A percentile compares a stretch with the other conserved stretches of the same genome.
Evolutionary conservation across 2,888 invertebrate species (phyloP).

Genomic region (Andrena haemorrhoa): DNA sequence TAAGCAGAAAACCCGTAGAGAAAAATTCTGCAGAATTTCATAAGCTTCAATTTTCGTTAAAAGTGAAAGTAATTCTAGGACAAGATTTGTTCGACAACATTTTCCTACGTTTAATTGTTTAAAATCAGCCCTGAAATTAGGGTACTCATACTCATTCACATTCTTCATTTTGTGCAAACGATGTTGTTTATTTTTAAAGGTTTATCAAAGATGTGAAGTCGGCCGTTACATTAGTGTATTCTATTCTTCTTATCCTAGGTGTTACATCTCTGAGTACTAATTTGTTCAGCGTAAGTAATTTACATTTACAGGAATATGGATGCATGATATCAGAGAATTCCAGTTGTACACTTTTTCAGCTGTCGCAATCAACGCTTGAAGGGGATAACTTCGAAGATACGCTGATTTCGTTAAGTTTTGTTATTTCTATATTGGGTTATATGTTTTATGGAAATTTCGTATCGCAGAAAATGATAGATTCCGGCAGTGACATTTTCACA

Average conservation of each 20-base stretch:
- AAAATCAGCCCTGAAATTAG: too few relatives aligned
- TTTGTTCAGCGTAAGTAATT: conserved; percentile 10
- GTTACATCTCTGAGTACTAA: background rate
- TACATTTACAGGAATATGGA: background rate
- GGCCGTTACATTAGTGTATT: background rate
- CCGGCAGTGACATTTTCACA: background rate
- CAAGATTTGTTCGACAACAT: too few relatives aligned
- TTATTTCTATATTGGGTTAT: conserved; percentile 1
- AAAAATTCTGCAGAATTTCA: background rate
- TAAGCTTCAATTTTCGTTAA: background rate
- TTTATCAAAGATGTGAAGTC: background rate
- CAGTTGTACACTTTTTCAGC: background rate
- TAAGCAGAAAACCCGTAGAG: background rate
- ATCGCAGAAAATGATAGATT: background rate
- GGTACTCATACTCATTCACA: background rate
- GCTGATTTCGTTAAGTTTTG: background rate
- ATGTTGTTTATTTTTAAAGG: conserved; percentile 19
- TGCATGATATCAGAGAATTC: background rate
- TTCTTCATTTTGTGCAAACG: background rate
- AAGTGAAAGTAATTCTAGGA: too few relatives aligned
- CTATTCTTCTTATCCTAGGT: conserved; percentile 1
- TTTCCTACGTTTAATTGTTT: too few relatives aligned
- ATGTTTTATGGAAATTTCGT: conserved; percentile 24
- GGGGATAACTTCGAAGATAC: background rate
- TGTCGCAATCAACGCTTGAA: background rate